Conservation (phyloP, 2,888 invertebrate species). For the Pilophorus perplexus region DNA sequence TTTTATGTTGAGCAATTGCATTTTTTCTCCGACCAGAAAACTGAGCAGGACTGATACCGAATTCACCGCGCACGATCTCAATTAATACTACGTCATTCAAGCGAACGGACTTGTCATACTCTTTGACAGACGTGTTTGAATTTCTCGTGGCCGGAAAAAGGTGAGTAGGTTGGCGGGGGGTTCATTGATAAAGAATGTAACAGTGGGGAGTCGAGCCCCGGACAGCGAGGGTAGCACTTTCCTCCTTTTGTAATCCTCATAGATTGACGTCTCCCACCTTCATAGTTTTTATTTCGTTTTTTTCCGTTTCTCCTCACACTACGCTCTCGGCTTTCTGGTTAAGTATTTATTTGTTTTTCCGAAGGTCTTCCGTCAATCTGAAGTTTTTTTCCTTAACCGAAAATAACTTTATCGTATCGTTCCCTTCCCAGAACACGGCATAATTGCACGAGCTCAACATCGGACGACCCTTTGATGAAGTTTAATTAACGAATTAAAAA, state of each 20-base stretch:
- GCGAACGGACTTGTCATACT: conserved; percentile 7
- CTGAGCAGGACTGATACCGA: conserved; percentile 2
- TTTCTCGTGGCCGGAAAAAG: conserved; percentile 1
- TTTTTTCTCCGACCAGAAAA: neutral
- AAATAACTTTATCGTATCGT: too few relatives aligned
- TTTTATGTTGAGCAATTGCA: neutral
- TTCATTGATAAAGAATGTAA: conserved; percentile 37
- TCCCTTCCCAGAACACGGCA: neutral
- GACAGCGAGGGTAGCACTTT: conserved; percentile 29
- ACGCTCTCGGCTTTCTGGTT: conserved; percentile 11
- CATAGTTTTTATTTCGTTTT: neutral
- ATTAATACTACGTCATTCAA: conserved; percentile 22
- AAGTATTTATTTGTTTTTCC: too few relatives aligned
- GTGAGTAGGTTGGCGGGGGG: neutral
- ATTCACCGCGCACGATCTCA: conserved; percentile 14
- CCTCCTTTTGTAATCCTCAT: conserved; percentile 26
- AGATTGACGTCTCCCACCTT: conserved; percentile 27
- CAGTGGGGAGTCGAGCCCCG: conserved; percentile 18
- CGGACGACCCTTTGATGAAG: neutral
- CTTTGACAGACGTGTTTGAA: neutral
- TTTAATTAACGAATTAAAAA: neutral
- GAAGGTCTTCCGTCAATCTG: conserved; percentile 10
- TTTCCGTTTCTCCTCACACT: neutral
- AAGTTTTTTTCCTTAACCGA: neutral
- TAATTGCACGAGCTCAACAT: neutral